Conservation (phyloP, 2,113 vertebrate genomes). For the Oncorhynchus tshawytscha region DNA sequence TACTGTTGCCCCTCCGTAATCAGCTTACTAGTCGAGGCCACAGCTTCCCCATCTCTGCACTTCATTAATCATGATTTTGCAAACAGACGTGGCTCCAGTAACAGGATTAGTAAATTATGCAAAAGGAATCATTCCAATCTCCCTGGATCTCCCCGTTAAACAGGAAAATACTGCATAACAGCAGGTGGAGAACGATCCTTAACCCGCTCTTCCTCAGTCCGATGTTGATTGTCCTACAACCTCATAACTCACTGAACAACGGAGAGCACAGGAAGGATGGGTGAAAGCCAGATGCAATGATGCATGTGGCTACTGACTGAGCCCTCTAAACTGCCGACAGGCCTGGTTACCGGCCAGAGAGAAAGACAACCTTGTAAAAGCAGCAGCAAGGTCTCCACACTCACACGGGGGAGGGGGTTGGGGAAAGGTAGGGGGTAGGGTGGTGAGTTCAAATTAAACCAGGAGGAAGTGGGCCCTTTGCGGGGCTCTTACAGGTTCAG, state of each 20-base stretch:
- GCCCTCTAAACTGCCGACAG: too few relatives aligned
- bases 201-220: too few relatives aligned
- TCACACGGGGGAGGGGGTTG: background rate
- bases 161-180: background rate
- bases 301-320: too few relatives aligned
- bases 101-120: background rate
- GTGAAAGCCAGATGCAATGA: too few relatives aligned
- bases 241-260: too few relatives aligned
- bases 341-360: too few relatives aligned
- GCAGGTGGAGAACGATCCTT: too few relatives aligned
- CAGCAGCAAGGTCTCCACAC: too few relatives aligned
- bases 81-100: slow-evolving; percentile 7
- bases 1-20: background rate
- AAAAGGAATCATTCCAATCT: background rate
- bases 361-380: too few relatives aligned
- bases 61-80: slow-evolving; percentile 9
- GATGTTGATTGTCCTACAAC: too few relatives aligned
- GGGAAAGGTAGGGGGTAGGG: background rate
- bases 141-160: background rate
- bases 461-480: background rate
- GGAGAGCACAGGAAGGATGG: too few relatives aligned
- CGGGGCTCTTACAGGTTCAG: background rate
- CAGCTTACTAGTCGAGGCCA: background rate
- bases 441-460: slow-evolving; percentile 3
- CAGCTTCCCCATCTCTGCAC: background rate